Percentiles rank a stretch among this genome's conserved stretches.
Evolutionary conservation across 30 jellyfish, hydroid and myxozoan species (phyloP).

Genomic region (Hydractinia echinata): DNA sequence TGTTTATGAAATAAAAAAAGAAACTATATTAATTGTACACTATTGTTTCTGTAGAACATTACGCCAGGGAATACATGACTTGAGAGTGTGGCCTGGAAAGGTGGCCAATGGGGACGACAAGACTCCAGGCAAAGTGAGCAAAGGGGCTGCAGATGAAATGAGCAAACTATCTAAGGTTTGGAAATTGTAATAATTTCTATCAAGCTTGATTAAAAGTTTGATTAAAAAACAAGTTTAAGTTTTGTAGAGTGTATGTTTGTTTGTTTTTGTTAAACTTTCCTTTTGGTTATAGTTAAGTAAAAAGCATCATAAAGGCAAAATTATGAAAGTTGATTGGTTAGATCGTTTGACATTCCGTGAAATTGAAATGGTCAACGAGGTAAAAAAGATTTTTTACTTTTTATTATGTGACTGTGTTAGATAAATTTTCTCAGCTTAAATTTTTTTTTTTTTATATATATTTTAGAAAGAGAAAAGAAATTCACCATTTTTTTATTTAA

Average conservation of each 20-base stretch:
- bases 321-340: slow-evolving; percentile 95
- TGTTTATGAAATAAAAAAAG: neutral
- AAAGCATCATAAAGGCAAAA: slow-evolving; percentile 89
- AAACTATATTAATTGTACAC: neutral
- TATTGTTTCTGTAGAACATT: slow-evolving; percentile 39
- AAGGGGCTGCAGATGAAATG: slow-evolving; percentile 67
- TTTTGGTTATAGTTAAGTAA: slow-evolving; percentile 69
- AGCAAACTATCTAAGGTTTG: slow-evolving; percentile 78
- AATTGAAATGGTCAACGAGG: slow-evolving; percentile 99
- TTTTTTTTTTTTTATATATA: neutral
- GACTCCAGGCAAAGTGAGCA: slow-evolving; percentile 88
- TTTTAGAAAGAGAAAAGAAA: slow-evolving; percentile 81
- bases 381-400: neutral
- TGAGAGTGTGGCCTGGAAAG: slow-evolving; percentile 99
- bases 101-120: slow-evolving; percentile 71
- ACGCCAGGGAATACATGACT: slow-evolving; percentile 95
- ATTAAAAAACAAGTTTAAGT: neutral
- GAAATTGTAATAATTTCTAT: neutral
- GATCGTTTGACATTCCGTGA: slow-evolving; percentile 99
- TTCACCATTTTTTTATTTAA: slow-evolving; percentile 82
- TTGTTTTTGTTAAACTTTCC: neutral
- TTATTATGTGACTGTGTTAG: neutral
- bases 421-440: neutral
- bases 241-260: neutral
- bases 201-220: neutral